A percentile compares a stretch with the other conserved stretches of the same genome.
phyloP scores from a whole-genome alignment of 2,797 vertebrate genomes.

The Catostomus latipinnis region DNA sequence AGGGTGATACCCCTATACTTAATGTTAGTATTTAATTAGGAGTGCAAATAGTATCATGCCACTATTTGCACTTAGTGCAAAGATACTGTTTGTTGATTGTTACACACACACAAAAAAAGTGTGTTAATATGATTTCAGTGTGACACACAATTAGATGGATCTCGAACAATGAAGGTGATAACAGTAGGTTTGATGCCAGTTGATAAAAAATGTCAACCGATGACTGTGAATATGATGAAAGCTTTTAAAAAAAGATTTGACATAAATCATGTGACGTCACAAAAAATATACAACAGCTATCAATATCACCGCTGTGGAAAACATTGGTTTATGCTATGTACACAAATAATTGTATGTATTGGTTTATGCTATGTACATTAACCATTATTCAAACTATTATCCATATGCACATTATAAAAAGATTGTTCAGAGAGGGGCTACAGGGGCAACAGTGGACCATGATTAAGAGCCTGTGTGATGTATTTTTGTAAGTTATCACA shows the following conservation, averaged over 20 bases:
- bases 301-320: neutral
- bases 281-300: neutral
- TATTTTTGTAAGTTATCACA: conserved; percentile 79
- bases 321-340: neutral
- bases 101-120: too few species aligned
- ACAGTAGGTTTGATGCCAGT: neutral
- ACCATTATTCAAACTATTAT: too few species aligned
- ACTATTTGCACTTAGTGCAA: too few species aligned
- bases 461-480: conserved; percentile 39
- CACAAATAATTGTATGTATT: neutral
- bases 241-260: neutral
- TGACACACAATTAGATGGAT: too few species aligned
- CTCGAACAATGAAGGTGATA: neutral
- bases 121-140: too few species aligned
- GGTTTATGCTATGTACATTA: neutral
- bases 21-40: too few species aligned
- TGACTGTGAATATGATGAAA: too few species aligned
- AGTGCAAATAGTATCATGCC: too few species aligned
- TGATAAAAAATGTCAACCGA: neutral
- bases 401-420: neutral
- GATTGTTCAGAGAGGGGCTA: conserved; percentile 43
- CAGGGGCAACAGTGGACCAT: conserved; percentile 27
- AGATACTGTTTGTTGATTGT: too few species aligned
- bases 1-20: too few species aligned
- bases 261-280: neutral